Percentiles rank a stretch among this genome's conserved stretches.
Conservation (phyloP, 2,888 invertebrate genomes). For the Cephus sareptanus region DNA sequence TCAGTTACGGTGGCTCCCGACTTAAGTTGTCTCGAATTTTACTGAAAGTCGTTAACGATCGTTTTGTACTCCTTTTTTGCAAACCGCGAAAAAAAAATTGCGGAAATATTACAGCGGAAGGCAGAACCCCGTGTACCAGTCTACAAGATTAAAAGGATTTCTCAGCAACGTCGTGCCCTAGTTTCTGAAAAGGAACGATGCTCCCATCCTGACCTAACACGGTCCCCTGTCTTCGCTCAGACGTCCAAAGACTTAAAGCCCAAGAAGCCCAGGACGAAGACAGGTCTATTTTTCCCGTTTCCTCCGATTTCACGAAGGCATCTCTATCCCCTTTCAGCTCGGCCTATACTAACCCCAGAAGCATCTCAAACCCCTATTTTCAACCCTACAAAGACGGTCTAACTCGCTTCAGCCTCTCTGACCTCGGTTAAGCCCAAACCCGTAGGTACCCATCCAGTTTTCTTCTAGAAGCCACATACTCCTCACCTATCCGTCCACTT, state of each 20-base stretch:
- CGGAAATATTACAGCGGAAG: neutral
- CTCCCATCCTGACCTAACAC: slow-evolving; percentile 18
- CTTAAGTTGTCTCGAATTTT: neutral
- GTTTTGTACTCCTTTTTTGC: neutral
- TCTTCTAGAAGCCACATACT: neutral
- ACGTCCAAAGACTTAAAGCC: slow-evolving; percentile 18
- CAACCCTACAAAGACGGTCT: neutral
- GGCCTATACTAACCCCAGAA: neutral
- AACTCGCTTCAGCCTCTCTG: neutral
- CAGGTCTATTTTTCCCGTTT: slow-evolving; percentile 38
- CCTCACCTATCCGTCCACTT: neutral
- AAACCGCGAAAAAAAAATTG: neutral
- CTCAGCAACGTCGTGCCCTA: neutral
- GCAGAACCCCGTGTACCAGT: neutral
- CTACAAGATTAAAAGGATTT: neutral
- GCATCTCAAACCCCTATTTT: neutral
- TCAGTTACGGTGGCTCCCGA: neutral
- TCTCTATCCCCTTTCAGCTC: slow-evolving; percentile 5
- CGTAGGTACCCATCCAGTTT: neutral
- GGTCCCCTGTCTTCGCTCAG: slow-evolving; percentile 17
- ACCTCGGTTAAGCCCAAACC: neutral
- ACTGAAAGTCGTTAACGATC: neutral
- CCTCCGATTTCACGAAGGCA: slow-evolving; percentile 27
- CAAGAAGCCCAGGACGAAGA: slow-evolving; percentile 11
- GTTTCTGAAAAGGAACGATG: slow-evolving; percentile 12